phyloP scores from a whole-genome alignment of 2,888 invertebrate species.

The Acanthococcus lagerstroemiae region DNA sequence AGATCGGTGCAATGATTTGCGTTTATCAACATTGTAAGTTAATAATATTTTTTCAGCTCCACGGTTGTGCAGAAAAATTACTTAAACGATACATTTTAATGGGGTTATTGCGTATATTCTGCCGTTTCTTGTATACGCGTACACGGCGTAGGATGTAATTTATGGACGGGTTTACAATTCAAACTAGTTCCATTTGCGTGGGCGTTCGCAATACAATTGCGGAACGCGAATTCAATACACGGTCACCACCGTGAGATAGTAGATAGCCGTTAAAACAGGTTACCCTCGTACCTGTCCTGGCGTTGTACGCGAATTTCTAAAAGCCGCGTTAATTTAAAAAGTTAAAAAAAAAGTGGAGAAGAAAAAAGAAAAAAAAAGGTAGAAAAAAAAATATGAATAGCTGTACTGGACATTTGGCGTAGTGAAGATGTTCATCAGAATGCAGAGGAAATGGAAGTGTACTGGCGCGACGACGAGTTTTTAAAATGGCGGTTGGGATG shows the following conservation, averaged over 20 bases:
- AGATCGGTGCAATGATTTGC: too few species aligned
- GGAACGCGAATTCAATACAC: slow-evolving; percentile 25
- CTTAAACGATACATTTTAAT: slow-evolving; percentile 21
- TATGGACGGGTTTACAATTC: slow-evolving; percentile 24
- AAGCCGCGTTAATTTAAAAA: background rate
- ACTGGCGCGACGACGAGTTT: too few species aligned
- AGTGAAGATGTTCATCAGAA: too few species aligned
- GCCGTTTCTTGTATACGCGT: background rate
- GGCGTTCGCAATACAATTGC: slow-evolving; percentile 27
- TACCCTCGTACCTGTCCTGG: slow-evolving; percentile 16
- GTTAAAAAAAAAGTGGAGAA: too few species aligned
- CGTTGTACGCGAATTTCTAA: background rate
- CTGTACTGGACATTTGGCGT: too few species aligned
- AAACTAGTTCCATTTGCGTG: slow-evolving; percentile 23
- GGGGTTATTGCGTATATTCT: slow-evolving; percentile 16
- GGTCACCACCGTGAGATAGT: slow-evolving; percentile 25
- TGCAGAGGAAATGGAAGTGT: too few species aligned
- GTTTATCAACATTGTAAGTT: too few species aligned
- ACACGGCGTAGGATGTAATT: slow-evolving; percentile 19
- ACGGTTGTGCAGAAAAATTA: slow-evolving; percentile 1
- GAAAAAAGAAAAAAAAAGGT: too few species aligned
- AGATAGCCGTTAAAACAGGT: slow-evolving; percentile 29
- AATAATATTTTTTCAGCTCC: background rate
- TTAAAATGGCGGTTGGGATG: too few species aligned
- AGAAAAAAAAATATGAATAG: too few species aligned